Conservation (phyloP, 2,797 vertebrate genomes). For the Mormyrus hasselquistii region DNA sequence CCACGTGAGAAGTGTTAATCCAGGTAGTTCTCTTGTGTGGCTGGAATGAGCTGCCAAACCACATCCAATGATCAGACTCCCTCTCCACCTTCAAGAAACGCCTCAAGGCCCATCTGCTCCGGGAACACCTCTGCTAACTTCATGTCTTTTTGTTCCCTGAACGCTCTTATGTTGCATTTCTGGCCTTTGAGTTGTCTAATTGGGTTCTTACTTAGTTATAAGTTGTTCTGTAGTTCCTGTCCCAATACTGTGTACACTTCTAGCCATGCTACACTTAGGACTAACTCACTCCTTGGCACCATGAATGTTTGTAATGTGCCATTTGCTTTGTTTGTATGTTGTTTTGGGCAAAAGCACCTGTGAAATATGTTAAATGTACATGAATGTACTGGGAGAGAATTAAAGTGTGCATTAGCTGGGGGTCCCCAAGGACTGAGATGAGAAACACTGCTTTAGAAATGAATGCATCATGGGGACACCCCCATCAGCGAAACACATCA, state of each 20-base stretch:
- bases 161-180: neutral
- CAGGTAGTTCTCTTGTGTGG: neutral
- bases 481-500: neutral
- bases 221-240: neutral
- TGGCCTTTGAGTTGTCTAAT: neutral
- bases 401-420: neutral
- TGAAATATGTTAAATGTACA: neutral
- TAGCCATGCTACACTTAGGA: neutral
- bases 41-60: neutral
- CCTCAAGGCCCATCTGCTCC: neutral
- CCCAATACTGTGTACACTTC: neutral
- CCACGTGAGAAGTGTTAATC: neutral
- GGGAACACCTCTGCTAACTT: neutral
- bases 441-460: neutral
- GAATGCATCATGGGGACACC: neutral
- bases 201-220: neutral
- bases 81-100: neutral
- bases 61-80: neutral
- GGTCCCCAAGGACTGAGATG: neutral
- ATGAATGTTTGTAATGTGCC: neutral
- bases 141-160: neutral
- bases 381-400: neutral
- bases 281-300: neutral
- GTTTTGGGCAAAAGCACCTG: neutral
- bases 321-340: neutral